Conservation (phyloP, 1,140 invertebrate species). For the Tenebrio molitor region DNA sequence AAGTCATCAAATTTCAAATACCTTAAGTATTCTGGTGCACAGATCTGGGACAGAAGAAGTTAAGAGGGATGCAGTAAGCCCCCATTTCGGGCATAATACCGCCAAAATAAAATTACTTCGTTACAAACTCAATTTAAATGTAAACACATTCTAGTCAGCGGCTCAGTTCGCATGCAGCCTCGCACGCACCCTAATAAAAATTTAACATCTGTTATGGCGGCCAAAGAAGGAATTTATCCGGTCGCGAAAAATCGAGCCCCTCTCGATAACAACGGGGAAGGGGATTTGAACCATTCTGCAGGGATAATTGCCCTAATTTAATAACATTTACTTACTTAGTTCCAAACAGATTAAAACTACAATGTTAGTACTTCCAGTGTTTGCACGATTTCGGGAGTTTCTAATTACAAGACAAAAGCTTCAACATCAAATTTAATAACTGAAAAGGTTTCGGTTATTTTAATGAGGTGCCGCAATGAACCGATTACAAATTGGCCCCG, state of each 20-base stretch:
- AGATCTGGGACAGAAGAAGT: not conserved
- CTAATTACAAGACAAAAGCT: slow-evolving; percentile 36
- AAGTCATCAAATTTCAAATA: not conserved
- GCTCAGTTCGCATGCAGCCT: not conserved
- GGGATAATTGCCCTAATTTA: slow-evolving; percentile 35
- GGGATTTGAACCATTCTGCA: not conserved
- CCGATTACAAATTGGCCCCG: too few relatives aligned
- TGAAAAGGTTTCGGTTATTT: not conserved
- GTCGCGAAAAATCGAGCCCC: not conserved
- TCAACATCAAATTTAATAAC: slow-evolving; percentile 21
- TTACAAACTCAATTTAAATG: slow-evolving; percentile 39
- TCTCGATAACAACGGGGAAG: not conserved
- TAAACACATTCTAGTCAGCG: not conserved
- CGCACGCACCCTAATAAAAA: slow-evolving; percentile 1
- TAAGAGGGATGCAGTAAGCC: not conserved
- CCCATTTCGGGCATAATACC: not conserved
- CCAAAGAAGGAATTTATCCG: not conserved
- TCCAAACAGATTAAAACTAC: slow-evolving; percentile 31
- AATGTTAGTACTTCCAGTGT: slow-evolving; percentile 17
- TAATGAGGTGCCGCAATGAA: not conserved
- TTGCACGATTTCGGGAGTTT: slow-evolving; percentile 17
- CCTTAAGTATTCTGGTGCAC: too few relatives aligned
- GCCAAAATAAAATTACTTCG: slow-evolving; percentile 21
- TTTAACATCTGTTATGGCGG: slow-evolving; percentile 16
- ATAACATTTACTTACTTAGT: slow-evolving; percentile 31